Evolutionary conservation across 1,140 invertebrate genomes (phyloP).

Genomic region (Eulimnadia texana): DNA sequence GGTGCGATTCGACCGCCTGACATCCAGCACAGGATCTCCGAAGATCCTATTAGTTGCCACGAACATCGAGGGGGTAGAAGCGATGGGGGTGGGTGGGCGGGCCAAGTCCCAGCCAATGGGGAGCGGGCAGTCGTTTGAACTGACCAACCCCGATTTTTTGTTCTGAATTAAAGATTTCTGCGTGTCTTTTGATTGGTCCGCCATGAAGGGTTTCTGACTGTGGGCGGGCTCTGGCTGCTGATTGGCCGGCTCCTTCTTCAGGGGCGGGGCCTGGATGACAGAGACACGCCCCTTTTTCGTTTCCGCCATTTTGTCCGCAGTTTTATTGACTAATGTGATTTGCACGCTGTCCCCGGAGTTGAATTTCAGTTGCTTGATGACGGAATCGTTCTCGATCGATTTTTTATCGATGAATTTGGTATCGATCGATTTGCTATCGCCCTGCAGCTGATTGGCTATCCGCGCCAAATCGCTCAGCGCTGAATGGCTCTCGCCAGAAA

Average conservation of each 20-base stretch:
- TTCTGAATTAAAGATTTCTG: background rate
- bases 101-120: background rate
- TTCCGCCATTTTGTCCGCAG: background rate
- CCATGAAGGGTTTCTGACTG: slow-evolving; percentile 1
- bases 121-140: background rate
- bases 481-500: slow-evolving; percentile 3
- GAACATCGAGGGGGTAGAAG: slow-evolving; percentile 14
- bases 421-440: background rate
- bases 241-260: background rate
- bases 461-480: slow-evolving; percentile 13
- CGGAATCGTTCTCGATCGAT: background rate
- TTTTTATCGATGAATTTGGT: background rate
- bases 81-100: slow-evolving; percentile 3
- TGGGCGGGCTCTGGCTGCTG: too few relatives aligned
- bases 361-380: background rate
- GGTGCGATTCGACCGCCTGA: background rate
- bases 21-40: slow-evolving; percentile 11
- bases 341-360: background rate
- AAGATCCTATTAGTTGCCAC: slow-evolving; percentile 3
- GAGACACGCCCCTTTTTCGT: slow-evolving; percentile 3
- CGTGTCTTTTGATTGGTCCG: background rate
- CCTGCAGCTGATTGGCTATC: slow-evolving; percentile 9
- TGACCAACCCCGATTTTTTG: slow-evolving; percentile 1
- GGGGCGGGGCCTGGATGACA: slow-evolving; percentile 2
- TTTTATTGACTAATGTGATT: background rate